A percentile compares a stretch with the other conserved stretches of the same genome.
Conservation (phyloP, 2,113 vertebrate genomes). For the Marmota monax region DNA sequence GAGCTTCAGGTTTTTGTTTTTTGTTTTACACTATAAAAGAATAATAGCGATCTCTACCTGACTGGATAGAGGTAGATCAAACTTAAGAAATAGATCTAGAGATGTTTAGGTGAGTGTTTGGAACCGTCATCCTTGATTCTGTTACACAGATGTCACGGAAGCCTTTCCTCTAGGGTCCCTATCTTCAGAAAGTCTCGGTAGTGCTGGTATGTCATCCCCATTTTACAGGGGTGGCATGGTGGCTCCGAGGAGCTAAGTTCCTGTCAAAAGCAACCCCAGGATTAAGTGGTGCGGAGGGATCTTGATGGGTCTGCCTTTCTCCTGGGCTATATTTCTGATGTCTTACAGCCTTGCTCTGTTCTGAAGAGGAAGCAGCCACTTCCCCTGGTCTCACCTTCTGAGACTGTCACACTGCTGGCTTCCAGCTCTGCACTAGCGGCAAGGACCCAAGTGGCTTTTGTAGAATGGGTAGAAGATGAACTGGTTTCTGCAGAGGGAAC, state of each 20-base stretch:
- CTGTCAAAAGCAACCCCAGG: not conserved
- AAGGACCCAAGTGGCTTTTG: accelerated
- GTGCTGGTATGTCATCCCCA: not conserved
- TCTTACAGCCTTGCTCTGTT: not conserved
- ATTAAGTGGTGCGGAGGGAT: not conserved
- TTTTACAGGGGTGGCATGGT: not conserved
- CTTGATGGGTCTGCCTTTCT: not conserved
- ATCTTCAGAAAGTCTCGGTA: not conserved
- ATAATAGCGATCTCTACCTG: not conserved
- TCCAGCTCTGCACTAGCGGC: accelerated
- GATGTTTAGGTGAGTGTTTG: not conserved
- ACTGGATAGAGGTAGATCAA: not conserved
- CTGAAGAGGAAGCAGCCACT: not conserved
- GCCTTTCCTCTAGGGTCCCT: not conserved
- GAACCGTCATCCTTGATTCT: not conserved
- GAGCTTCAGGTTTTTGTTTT: not conserved
- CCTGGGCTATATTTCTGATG: not conserved
- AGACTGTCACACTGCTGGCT: accelerated
- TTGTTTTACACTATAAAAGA: not conserved
- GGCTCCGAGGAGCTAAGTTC: not conserved
- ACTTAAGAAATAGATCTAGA: not conserved
- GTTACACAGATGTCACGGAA: too few relatives aligned
- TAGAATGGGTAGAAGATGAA: not conserved
- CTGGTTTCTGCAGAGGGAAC: not conserved
- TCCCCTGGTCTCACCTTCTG: not conserved